Conservation (phyloP, 2,888 invertebrate genomes). For the Apotomis betuletana region DNA sequence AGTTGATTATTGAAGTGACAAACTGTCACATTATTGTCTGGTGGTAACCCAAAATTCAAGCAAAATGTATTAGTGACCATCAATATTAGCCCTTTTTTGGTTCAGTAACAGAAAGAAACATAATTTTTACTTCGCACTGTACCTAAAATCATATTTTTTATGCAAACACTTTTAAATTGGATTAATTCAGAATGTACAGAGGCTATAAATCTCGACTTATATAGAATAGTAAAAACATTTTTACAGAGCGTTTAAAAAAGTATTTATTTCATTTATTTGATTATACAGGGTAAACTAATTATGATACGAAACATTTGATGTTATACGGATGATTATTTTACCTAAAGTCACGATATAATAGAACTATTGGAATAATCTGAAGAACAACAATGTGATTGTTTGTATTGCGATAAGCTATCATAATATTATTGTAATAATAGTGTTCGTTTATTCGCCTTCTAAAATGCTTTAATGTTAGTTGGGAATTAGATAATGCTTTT, state of each 20-base stretch:
- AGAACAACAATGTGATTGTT: slow-evolving; percentile 22
- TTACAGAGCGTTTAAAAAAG: slow-evolving; percentile 15
- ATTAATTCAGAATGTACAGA: slow-evolving; percentile 11
- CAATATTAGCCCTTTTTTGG: too few species aligned
- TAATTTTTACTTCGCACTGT: neutral
- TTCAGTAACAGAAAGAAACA: too few species aligned
- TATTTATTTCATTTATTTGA: slow-evolving; percentile 36
- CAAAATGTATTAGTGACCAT: too few species aligned
- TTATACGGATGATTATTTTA: slow-evolving; percentile 29
- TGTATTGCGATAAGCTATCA: slow-evolving; percentile 22
- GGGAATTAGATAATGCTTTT: slow-evolving; percentile 67
- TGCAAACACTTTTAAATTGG: neutral
- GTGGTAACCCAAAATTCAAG: too few species aligned
- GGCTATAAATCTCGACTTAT: slow-evolving; percentile 24
- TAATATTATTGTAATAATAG: slow-evolving; percentile 41
- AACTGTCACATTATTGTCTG: too few species aligned
- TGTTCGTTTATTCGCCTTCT: slow-evolving; percentile 78
- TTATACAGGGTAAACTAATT: slow-evolving; percentile 41
- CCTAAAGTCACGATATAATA: slow-evolving; percentile 14
- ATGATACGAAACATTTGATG: slow-evolving; percentile 29
- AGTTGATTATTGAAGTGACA: neutral
- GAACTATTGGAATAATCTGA: slow-evolving; percentile 22
- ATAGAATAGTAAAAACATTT: slow-evolving; percentile 20
- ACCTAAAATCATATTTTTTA: slow-evolving; percentile 12
- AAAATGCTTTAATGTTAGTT: slow-evolving; percentile 80